Evolutionary conservation across 2,888 invertebrate genomes (phyloP), one percentile per base, ranked within the genome.

Genomic region (Lutraria lutraria): DNA sequence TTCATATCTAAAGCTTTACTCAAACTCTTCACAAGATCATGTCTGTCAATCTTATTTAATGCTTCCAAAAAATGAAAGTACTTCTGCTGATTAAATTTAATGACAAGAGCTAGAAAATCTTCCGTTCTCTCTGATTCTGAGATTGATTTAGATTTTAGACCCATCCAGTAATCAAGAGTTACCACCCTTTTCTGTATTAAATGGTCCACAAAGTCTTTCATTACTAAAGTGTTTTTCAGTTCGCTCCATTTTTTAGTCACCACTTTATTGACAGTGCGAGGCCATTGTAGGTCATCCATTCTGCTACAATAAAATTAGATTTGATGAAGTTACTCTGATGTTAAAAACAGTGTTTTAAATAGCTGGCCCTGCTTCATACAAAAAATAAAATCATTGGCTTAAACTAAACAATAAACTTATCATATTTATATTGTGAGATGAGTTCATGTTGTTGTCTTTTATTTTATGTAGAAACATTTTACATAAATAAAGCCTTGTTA

Each of bases 131-230:
- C 92, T 4, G 92, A 92, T 81, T 92, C 92, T 0, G 90, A 76
- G 60, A 92, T 79, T 54, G 92, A 90, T 83, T 92, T 92, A 29
- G 92, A 87, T 60, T 91, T 91, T 31, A 92, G 88, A 53, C 92
- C 84, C 87, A 92, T 92, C 92, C 91, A 92, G 88, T 92, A 92
- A 68, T 92, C 92, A 6, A 92, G 88, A 80, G 91, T 89, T 19
- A 92, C 91, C 25, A 91, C 91, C 43, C 90, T 72, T 31, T 89
- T 89, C 72, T 92, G 92, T 56, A 92, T 92, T n/a, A 92, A 88
- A 68, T 92, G 85, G 83, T 92, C 92, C 1, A 91, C 90, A 88
- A 92, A 89, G 88, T 92, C 91, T 80, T 90, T 90, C 90, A 92
- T 87, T 16, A 92, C 92, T 13, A 92, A 88, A 19, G 92, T 90